phyloP scores from a whole-genome alignment of 2,797 vertebrate genomes.

The Brachymystax lenok region DNA sequence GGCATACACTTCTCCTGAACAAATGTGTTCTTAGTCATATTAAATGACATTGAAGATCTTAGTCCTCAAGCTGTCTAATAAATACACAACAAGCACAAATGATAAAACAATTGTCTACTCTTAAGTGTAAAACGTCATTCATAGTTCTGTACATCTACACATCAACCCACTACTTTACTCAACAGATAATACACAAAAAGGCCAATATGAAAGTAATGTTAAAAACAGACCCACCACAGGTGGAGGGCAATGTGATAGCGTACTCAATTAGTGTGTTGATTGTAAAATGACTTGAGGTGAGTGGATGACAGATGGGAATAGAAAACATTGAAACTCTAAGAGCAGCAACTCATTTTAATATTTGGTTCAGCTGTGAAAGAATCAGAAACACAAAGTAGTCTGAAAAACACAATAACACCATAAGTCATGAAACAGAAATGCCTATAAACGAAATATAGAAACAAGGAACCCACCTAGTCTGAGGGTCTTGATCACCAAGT shows the following conservation, averaged over 20 bases:
- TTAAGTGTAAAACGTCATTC: background rate
- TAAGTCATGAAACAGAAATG: background rate
- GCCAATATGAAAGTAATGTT: background rate
- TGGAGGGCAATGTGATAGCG: background rate
- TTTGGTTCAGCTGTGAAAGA: constrained; percentile 6
- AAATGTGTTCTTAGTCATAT: constrained; percentile 25
- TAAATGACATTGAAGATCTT: constrained; percentile 4
- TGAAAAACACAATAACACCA: background rate
- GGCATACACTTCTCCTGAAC: constrained; percentile 8
- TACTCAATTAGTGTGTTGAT: background rate
- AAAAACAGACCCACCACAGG: background rate
- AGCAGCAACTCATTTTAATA: background rate
- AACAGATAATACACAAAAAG: background rate
- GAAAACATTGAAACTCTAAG: background rate
- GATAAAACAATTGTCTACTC: constrained; percentile 3
- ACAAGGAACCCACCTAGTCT: too few species aligned
- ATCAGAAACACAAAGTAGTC: background rate
- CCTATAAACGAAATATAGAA: too few species aligned
- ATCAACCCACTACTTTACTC: background rate
- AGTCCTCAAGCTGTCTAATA: background rate
- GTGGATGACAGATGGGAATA: background rate
- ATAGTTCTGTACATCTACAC: constrained; percentile 21
- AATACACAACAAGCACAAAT: constrained; percentile 2
- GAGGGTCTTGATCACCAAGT: background rate
- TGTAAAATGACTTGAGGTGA: background rate